Evolutionary conservation across 2,797 vertebrate genomes (phyloP), one percentile per base, ranked within the genome.

Genomic region (Clarias fuscus): DNA sequence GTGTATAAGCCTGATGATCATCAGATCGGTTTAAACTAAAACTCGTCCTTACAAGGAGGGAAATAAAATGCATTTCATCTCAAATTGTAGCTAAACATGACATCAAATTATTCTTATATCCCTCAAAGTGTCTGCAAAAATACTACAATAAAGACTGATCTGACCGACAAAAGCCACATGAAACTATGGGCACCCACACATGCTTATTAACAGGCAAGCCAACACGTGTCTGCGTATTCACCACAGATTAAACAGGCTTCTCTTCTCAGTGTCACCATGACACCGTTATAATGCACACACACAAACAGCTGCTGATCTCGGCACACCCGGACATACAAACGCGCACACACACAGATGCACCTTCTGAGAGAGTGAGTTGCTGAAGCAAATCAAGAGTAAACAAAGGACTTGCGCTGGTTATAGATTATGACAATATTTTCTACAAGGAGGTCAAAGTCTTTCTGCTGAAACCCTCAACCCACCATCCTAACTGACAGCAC

Each of bases 201-300:
- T 58, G 18, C 75, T 70, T 37, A 22, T 67, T 59, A 65, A 84
- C n/a, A 84, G 15, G 43, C 76, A 81, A 70, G 11, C n/a, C 77
- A 82, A 68, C 86, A 82, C 48, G 24, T 48, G 77, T 80, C 82
- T 73, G 43, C 7, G 3, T 84, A 65, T 72, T 80, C 67, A 84
- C 33, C 8, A 58, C 67, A 75, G 43, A 87, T 87, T 72, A 81
- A 75, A 67, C 68, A 85, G 67, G 86, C 67, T 67, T 84, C 67
- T 87, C 75, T 87, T 84, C 67, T 84, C 67, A 68, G 61, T 17
- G 33, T 87, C 77, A 85, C 83, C 53, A 87, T 76, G 77, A 81
- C 86, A 84, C 77, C 48, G 17, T n/a, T 37, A 87, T 64, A 84
- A 87, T 73, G 48, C 83, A 48, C 83, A 79, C 80, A 81, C 78